Evolutionary conservation across 2,888 invertebrate species (phyloP), one percentile per base, ranked within the genome.

Genomic region (Hirtodrosophila duncani): DNA sequence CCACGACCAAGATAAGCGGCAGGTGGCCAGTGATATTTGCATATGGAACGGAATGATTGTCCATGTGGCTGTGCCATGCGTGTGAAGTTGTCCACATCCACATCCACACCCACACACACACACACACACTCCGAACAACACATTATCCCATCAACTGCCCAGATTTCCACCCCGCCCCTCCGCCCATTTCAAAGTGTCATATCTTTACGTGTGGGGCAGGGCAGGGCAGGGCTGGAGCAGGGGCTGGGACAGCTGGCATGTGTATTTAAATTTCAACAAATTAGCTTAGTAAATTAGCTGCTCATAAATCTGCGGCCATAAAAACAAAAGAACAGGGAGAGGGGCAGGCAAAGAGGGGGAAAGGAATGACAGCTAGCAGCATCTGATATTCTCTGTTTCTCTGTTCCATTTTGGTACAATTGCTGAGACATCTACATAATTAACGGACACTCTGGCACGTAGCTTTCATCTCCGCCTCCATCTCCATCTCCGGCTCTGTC

Each of bases 21-120:
- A 62, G 46, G 50, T 33, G 43, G 55, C 34, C 46, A 9, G 18
- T 2, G 13, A 41, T 67, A 67, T 71, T 71, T 72, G 60, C 70
- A 69, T 71, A 58, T 63, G 66, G 49, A 60, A n/a, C n/a, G n/a
- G n/a, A n/a, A n/a, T n/a, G n/a, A 74, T 70, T 63, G 63, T 42
- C 55, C 45, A 62, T 53, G 56, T n/a, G n/a, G n/a, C n/a, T 55
- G 63, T 48, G 67, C 3, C 37, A 51, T 58, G 63, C 53, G 60
- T 50, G 66, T 50, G 55, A 62, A 56, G 56, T 53, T 29, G 36
- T 29, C 50, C 34, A 45, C 26, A 26, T 30, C 31, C 23, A 8
- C 26, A 8, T 33, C 9, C 39, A 33, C 6, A 16, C 1, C 10
- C 7, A 5, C 33, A 11, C 18, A 4, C 3, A 8, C 31, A 16